phyloP scores from a whole-genome alignment of 2,888 invertebrate genomes.

The Coelinius sp. region DNA sequence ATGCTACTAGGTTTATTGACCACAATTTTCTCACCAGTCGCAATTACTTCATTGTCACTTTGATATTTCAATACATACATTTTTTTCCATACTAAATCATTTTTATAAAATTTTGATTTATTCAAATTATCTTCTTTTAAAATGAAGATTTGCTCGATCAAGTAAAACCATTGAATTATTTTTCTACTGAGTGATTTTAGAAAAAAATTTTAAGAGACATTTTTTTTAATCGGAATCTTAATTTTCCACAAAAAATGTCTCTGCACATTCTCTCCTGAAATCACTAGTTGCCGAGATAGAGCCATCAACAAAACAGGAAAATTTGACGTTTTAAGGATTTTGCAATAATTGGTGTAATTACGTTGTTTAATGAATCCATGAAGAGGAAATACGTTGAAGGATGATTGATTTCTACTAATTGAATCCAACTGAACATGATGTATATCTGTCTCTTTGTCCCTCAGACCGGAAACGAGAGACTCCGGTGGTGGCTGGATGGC shows the following conservation, averaged over 20 bases:
- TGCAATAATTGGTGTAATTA: not conserved
- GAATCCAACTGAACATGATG: not conserved
- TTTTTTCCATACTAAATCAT: not conserved
- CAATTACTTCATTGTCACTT: slow-evolving; percentile 3
- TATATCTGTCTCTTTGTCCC: slow-evolving; percentile 32
- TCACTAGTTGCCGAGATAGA: no score
- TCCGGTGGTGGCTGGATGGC: slow-evolving; percentile 60
- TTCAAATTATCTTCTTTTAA: not conserved
- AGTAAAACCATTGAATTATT: no score
- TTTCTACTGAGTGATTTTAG: no score
- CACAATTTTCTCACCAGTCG: slow-evolving; percentile 9
- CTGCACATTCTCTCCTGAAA: no score
- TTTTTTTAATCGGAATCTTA: no score
- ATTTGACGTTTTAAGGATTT: no score
- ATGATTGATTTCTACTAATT: not conserved
- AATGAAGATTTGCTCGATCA: no score
- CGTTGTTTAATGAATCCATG: not conserved
- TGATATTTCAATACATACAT: not conserved
- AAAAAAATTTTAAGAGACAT: no score
- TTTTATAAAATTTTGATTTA: not conserved
- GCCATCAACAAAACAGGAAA: no score
- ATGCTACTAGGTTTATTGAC: slow-evolving; percentile 17
- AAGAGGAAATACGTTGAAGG: not conserved
- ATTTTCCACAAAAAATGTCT: no score
- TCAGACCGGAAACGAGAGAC: slow-evolving; percentile 64